Conservation (phyloP, 2,113 vertebrate genomes). For the Pycnonotus jocosus region DNA sequence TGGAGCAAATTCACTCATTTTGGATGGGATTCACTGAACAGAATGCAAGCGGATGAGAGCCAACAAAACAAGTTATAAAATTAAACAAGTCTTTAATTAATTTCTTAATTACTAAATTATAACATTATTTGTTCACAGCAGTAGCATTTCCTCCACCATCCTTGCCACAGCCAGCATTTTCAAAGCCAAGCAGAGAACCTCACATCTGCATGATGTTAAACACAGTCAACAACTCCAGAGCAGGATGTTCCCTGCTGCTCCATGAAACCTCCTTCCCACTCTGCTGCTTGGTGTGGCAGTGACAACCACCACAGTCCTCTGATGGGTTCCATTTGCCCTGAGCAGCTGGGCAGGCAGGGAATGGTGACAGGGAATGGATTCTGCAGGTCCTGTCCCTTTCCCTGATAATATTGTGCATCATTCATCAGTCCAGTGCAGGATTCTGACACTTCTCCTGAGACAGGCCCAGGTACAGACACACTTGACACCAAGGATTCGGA, state of each 20-base stretch:
- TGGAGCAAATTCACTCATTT: background rate
- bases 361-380: background rate
- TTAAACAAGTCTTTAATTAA: conserved; percentile 28
- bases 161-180: background rate
- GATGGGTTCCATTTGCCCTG: background rate
- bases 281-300: background rate
- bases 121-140: conserved; percentile 9
- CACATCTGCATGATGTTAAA: background rate
- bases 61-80: conserved; percentile 13
- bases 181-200: background rate
- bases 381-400: background rate
- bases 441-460: background rate
- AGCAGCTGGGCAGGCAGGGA: background rate
- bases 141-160: background rate
- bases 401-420: too few species aligned
- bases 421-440: background rate
- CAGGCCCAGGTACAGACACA: background rate
- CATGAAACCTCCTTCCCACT: background rate
- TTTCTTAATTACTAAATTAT: conserved; percentile 28
- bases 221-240: background rate
- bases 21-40: conserved; percentile 38
- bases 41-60: background rate
- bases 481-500: background rate
- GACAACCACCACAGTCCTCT: background rate
- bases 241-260: background rate